These are phyloP conservation scores for Ormyrus thymus DNA, from an alignment of 2,888 invertebrate species.

Conservation along the genomic window DNA sequence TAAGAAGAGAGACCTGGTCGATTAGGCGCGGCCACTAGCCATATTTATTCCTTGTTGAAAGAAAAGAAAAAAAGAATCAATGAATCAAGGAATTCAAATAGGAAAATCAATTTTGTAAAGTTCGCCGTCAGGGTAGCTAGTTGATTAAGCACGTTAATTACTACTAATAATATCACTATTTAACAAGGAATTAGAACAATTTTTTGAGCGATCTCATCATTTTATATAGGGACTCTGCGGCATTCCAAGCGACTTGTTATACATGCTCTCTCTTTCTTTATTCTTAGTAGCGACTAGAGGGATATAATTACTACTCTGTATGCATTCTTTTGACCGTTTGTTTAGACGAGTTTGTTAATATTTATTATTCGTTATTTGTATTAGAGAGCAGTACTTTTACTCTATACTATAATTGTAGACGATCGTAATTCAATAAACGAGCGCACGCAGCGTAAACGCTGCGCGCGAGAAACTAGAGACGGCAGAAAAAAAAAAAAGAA, in stretches of 20 bases:
- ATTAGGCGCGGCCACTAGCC: conserved; percentile 41
- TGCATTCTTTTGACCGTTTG: background rate
- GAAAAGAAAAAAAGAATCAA: conserved; percentile 13
- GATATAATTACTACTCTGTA: background rate
- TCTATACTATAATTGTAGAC: no score
- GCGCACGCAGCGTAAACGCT: no score
- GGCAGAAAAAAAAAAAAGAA: background rate
- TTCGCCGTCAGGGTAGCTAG: conserved; percentile 57
- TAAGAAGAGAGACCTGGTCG: conserved; percentile 10
- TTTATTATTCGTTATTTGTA: no score
- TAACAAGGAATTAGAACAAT: conserved; percentile 19
- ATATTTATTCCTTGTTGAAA: conserved; percentile 5
- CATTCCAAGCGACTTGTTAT: conserved; percentile 33
- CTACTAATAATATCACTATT: conserved; percentile 39
- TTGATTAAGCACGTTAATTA: conserved; percentile 55
- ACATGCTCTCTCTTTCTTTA: conserved; percentile 27
- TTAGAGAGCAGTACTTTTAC: no score
- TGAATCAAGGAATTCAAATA: conserved; percentile 30
- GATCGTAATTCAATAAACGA: no score
- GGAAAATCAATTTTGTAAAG: conserved; percentile 54
- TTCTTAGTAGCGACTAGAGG: background rate
- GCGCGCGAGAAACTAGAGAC: no score
- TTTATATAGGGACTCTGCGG: conserved; percentile 39
- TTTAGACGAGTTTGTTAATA: no score
- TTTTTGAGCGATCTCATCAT: conserved; percentile 27